phyloP scores from a whole-genome alignment of 2,888 invertebrate species.

The Eupithecia subfuscata region DNA sequence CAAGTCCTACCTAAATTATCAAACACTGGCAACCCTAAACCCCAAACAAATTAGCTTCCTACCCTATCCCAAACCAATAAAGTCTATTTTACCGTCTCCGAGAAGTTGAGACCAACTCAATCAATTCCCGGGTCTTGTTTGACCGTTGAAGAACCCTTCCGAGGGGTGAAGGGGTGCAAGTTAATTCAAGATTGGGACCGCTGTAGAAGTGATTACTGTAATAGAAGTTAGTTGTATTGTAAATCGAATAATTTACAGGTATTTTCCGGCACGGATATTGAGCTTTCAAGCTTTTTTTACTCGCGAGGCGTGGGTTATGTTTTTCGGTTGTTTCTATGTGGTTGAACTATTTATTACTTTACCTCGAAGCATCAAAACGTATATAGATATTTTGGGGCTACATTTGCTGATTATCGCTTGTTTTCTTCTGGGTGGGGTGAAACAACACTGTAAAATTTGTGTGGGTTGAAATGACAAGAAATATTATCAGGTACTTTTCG shows the following conservation, averaged over 20 bases:
- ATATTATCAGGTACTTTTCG: too few species aligned
- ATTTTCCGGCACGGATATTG: neutral
- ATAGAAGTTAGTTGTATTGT: slow-evolving; percentile 24
- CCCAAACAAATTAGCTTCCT: slow-evolving; percentile 14
- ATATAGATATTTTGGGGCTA: too few species aligned
- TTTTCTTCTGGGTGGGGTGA: too few species aligned
- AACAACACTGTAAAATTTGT: too few species aligned
- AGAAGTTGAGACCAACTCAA: slow-evolving; percentile 57
- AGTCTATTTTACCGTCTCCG: slow-evolving; percentile 43
- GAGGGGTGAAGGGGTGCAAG: slow-evolving; percentile 15
- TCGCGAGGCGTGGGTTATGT: too few species aligned
- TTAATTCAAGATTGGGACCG: slow-evolving; percentile 34
- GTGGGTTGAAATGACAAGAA: too few species aligned
- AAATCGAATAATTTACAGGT: slow-evolving; percentile 3
- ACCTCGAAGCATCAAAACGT: too few species aligned
- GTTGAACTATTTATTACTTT: too few species aligned
- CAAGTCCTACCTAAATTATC: neutral
- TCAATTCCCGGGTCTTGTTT: slow-evolving; percentile 74
- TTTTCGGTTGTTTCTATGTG: too few species aligned
- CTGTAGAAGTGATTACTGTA: slow-evolving; percentile 31
- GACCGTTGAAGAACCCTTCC: slow-evolving; percentile 66
- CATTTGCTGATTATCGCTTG: too few species aligned
- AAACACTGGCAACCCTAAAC: slow-evolving; percentile 13
- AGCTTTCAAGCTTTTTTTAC: neutral
- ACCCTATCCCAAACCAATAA: slow-evolving; percentile 44